Base-by-base conservation (phyloP, 1,140 invertebrate genomes). In the Drosophila ananassae region DNA sequence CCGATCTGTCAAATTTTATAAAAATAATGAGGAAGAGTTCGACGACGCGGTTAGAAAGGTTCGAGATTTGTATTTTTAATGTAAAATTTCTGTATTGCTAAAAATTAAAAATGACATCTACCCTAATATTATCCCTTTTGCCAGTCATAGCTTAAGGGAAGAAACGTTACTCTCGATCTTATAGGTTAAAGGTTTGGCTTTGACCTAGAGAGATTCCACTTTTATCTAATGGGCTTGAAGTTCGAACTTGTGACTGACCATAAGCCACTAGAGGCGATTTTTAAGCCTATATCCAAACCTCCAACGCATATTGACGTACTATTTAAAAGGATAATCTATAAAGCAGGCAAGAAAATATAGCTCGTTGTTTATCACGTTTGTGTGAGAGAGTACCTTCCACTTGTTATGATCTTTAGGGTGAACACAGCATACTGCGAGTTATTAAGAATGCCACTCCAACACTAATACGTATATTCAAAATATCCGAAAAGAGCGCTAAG, bases 11-110 rank as follows among this genome's bases (percentile, higher is more conserved):
- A n/a, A n/a, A n/a, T n/a, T n/a, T n/a, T n/a, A n/a, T n/a, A n/a
- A n/a, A 9, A 66, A n/a, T 74, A 37, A 12, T 2, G 76, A 91
- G 39, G 41, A 73, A 37, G 34, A 37, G 34, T 83, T 85, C 59
- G 77, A 89, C 53, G 17, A 52, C 52, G 54, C 67, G 17, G 6
- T 90, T 7, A 46, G 55, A 24, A 52, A 79, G 71, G 87, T 90
- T 21, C 17, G 87, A 7, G 21, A n/a, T n/a, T n/a, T n/a, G n/a
- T n/a, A n/a, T n/a, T n/a, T n/a, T n/a, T n/a, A n/a, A n/a, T n/a
- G n/a, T n/a, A n/a, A n/a, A n/a, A n/a, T n/a, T n/a, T n/a, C n/a
- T 13, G 60, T 75, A 9, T 30, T 74, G 9, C 28, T 67, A 6
- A 37, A 68, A 52, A 51, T 61, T n/a, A 24, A 25, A 22, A 8